Evolutionary conservation across 2,113 vertebrate species (phyloP).

Genomic region (Chamaea fasciata): DNA sequence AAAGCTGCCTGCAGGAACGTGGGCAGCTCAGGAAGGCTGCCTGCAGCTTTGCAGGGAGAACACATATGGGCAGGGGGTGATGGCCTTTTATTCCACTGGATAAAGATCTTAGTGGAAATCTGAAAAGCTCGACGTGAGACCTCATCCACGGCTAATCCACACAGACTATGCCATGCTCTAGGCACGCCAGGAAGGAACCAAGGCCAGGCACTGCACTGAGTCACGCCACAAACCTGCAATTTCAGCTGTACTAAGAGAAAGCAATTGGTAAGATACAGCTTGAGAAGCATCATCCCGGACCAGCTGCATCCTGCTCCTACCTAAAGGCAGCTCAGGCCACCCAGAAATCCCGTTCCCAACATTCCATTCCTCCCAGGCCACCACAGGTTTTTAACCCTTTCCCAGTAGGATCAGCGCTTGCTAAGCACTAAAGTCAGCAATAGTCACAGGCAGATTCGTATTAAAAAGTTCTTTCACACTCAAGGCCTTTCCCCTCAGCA

Average conservation of each 20-base stretch:
- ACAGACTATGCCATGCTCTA: not conserved
- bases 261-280: not conserved
- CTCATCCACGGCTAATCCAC: conserved; percentile 4
- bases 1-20: not conserved
- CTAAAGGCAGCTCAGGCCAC: not conserved
- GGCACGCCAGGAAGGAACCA: not conserved
- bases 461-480: not conserved
- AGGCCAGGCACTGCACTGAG: not conserved
- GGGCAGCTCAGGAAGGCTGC: conserved; percentile 1
- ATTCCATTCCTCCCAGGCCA: fast-evolving
- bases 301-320: not conserved
- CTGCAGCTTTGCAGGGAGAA: conserved; percentile 27
- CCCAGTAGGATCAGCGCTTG: not conserved
- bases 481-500: not conserved
- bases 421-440: not conserved
- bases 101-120: conserved; percentile 31
- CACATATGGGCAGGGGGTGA: conserved; percentile 29
- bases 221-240: not conserved
- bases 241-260: not conserved
- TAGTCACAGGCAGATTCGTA: not conserved
- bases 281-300: not conserved
- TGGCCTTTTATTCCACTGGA: conserved; percentile 26
- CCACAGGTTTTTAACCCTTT: not conserved
- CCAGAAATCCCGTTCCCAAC: not conserved
- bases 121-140: not conserved